phyloP scores from a whole-genome alignment of 1,140 invertebrate species.

The Apis laboriosa region DNA sequence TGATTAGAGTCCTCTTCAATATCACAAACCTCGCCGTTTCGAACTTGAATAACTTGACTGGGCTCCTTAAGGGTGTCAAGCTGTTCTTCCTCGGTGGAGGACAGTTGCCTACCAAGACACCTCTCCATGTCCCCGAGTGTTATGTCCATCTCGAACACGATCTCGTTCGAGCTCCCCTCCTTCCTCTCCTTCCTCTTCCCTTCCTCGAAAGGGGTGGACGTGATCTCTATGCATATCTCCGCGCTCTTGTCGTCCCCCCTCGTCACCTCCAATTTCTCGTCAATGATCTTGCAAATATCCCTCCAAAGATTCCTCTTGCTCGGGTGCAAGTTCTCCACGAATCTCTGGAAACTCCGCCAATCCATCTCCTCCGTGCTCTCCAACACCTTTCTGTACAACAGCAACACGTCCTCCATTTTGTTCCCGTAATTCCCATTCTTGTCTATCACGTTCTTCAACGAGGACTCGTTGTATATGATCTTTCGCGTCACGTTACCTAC shows the following conservation, averaged over 20 bases:
- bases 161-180: slow-evolving; percentile 40
- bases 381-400: slow-evolving; percentile 49
- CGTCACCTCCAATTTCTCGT: slow-evolving; percentile 49
- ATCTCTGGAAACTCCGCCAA: slow-evolving; percentile 59
- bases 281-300: slow-evolving; percentile 58
- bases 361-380: slow-evolving; percentile 58
- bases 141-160: slow-evolving; percentile 69
- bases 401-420: background rate
- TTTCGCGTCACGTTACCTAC: background rate
- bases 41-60: slow-evolving; percentile 13
- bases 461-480: slow-evolving; percentile 34
- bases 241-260: slow-evolving; percentile 35
- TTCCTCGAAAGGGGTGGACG: slow-evolving; percentile 9
- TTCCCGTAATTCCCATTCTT: no score
- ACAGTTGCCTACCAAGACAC: slow-evolving; percentile 38
- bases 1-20: slow-evolving; percentile 29
- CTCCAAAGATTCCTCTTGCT: slow-evolving; percentile 57
- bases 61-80: slow-evolving; percentile 39
- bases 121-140: slow-evolving; percentile 52
- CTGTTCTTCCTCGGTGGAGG: slow-evolving; percentile 27
- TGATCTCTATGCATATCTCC: slow-evolving; percentile 68
- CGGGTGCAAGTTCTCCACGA: slow-evolving; percentile 57
- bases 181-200: background rate
- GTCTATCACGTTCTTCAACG: background rate
- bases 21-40: slow-evolving; percentile 31